These are phyloP conservation scores for Hestina assimilis DNA, from an alignment of 1,140 invertebrate genomes.

Conservation along the genomic window DNA sequence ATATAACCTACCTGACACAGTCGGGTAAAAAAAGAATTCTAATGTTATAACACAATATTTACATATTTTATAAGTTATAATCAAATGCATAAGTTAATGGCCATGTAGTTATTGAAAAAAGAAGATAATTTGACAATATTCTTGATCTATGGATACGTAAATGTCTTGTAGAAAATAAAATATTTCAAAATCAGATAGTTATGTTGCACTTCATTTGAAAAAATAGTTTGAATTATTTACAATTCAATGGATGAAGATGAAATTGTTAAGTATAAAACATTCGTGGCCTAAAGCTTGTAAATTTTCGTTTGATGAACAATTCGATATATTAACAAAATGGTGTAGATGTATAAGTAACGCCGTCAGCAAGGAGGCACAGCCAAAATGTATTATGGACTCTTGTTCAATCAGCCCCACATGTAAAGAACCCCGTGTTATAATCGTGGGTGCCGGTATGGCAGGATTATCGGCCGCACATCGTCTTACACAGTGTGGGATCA, in stretches of 20 bases:
- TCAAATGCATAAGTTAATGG: not conserved
- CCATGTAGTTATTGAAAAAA: not conserved
- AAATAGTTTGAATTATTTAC: slow-evolving; percentile 4
- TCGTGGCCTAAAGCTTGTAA: slow-evolving; percentile 28
- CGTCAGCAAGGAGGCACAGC: slow-evolving; percentile 41
- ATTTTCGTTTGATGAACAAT: not conserved
- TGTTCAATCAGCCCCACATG: slow-evolving; percentile 78
- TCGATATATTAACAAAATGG: slow-evolving; percentile 21
- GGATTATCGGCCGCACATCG: slow-evolving; percentile 86
- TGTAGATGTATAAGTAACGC: slow-evolving; percentile 38
- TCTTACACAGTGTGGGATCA: slow-evolving; percentile 83
- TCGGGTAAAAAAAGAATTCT: too few species aligned
- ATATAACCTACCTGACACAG: too few species aligned
- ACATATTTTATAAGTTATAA: not conserved
- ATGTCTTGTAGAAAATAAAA: slow-evolving; percentile 15
- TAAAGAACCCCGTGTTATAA: slow-evolving; percentile 83
- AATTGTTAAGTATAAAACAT: slow-evolving; percentile 52
- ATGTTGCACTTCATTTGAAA: slow-evolving; percentile 2
- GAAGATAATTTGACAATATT: slow-evolving; percentile 12
- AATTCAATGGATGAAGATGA: slow-evolving; percentile 45
- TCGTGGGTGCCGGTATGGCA: slow-evolving; percentile 87
- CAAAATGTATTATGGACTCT: slow-evolving; percentile 65
- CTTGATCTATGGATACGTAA: slow-evolving; percentile 12
- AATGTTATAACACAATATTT: not conserved
- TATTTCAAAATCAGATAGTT: slow-evolving; percentile 17